These are phyloP conservation scores for Ammodytes dubius DNA, from an alignment of 2,113 vertebrate genomes.

Conservation along the genomic window DNA sequence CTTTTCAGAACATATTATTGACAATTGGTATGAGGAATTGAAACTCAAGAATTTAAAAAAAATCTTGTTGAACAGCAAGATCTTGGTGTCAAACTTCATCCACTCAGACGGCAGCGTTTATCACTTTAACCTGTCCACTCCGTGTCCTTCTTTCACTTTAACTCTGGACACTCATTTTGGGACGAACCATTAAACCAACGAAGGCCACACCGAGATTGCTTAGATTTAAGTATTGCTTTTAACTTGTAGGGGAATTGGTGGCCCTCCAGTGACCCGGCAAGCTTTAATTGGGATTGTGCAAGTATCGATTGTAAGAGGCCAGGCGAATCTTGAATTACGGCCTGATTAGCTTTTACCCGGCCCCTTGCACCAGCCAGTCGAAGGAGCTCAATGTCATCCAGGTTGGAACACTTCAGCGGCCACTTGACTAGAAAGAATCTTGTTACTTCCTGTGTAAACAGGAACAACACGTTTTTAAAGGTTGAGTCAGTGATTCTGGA, in stretches of 20 bases:
- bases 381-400: constrained; percentile 80
- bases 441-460: constrained; percentile 69
- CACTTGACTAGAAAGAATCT: constrained; percentile 61
- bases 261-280: constrained; percentile 83
- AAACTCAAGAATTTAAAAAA: constrained; percentile 15
- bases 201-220: constrained; percentile 83
- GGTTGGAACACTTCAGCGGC: constrained; percentile 59
- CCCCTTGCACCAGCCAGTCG: constrained; percentile 64
- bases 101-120: constrained; percentile 26
- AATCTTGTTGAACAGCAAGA: constrained; percentile 12
- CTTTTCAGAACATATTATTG: not conserved
- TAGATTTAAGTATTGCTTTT: constrained; percentile 86
- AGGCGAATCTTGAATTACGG: constrained; percentile 82
- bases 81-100: constrained; percentile 19
- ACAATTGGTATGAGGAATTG: constrained; percentile 1
- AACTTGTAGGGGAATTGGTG: constrained; percentile 86
- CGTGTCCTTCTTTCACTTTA: constrained; percentile 70
- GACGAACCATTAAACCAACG: constrained; percentile 81
- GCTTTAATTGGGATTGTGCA: constrained; percentile 87
- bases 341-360: constrained; percentile 83
- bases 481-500: too few relatives aligned
- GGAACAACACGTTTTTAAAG: constrained; percentile 36
- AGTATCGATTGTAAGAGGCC: constrained; percentile 85
- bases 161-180: constrained; percentile 73
- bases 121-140: constrained; percentile 48